Conservation (phyloP, 2,113 vertebrate genomes). For the Gymnocephalus cernua region DNA sequence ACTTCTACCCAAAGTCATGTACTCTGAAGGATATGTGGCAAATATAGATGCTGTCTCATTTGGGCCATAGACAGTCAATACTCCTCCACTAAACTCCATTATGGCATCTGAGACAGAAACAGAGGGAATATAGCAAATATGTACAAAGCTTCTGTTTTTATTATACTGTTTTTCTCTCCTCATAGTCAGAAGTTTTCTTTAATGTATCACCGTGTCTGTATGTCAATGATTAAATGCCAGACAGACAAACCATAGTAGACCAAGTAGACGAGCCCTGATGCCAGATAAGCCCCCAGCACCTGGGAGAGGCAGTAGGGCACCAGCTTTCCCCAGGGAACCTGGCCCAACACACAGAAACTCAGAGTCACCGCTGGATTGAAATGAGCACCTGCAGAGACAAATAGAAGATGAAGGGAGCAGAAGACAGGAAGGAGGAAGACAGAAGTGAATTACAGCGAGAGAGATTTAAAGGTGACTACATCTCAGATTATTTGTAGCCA, state of each 20-base stretch:
- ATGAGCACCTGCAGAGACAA: constrained; percentile 86
- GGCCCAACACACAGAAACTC: constrained; percentile 84
- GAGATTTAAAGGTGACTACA: neutral
- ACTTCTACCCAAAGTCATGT: constrained; percentile 77
- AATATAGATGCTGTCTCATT: constrained; percentile 91
- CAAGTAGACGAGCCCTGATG: constrained; percentile 81
- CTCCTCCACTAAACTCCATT: constrained; percentile 85
- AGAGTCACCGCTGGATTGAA: constrained; percentile 91
- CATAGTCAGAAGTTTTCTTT: neutral
- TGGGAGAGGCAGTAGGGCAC: constrained; percentile 85
- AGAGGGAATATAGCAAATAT: neutral
- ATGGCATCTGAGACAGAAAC: constrained; percentile 80
- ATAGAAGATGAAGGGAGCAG: neutral
- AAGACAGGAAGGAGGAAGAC: neutral
- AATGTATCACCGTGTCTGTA: neutral
- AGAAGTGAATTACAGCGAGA: constrained; percentile 1
- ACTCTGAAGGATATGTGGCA: constrained; percentile 86
- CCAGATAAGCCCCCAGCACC: constrained; percentile 84
- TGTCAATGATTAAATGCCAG: neutral
- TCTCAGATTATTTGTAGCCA: constrained; percentile 30
- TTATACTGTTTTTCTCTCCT: neutral
- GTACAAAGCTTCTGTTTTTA: neutral
- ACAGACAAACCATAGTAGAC: constrained; percentile 87
- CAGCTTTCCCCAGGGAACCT: constrained; percentile 85
- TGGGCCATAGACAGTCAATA: constrained; percentile 81